Evolutionary conservation across 2,113 vertebrate genomes (phyloP), one percentile per base, ranked within the genome.

Genomic region (Melanostigma gelatinosum): DNA sequence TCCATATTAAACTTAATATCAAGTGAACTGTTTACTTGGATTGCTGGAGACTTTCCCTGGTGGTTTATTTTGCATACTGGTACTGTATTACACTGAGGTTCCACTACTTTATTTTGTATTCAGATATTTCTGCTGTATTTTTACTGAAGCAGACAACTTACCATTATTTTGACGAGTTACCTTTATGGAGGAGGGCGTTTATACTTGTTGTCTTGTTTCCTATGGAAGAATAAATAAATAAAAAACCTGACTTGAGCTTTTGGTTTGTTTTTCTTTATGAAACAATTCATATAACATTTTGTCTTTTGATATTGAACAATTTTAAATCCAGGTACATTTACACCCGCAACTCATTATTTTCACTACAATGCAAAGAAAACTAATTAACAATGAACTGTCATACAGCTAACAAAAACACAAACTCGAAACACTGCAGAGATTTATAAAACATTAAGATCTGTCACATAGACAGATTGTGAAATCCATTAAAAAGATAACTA

Each of bases 1-100:
- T 72, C n/a, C 55, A 73, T 1, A 12, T 32, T 48, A 83, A 75
- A 87, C 76, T 87, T 74, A 85, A 88, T 74, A 82, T 64, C 64
- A 72, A 18, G 12, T 67, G n/a, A 77, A 74, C n/a, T 72, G 64
- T 81, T 86, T 74, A 20, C 72, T 66, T 55, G 27, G 12, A 58
- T 29, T 27, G 54, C 46, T 67, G 15, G 60, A 58, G 44, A 55
- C 60, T 65, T 80, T 64, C 16, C 52, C 1, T 66, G 34, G 40
- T 67, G 52, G 62, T 74, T 78, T 71, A 77, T 54, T 87, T 77
- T 71, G 20, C 64, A 76, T 74, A 36, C 9, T 46, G 32, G 5
- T 50, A 54, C 52, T 69, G 44, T 63, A 16, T 74, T 60, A 78
- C 18, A 87, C 63, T 79, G 67, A 81, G 40, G 10, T 64, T 83